Evolutionary conservation across 2,113 vertebrate species (phyloP).

Genomic region (Psammodynastes pulverulentus): DNA sequence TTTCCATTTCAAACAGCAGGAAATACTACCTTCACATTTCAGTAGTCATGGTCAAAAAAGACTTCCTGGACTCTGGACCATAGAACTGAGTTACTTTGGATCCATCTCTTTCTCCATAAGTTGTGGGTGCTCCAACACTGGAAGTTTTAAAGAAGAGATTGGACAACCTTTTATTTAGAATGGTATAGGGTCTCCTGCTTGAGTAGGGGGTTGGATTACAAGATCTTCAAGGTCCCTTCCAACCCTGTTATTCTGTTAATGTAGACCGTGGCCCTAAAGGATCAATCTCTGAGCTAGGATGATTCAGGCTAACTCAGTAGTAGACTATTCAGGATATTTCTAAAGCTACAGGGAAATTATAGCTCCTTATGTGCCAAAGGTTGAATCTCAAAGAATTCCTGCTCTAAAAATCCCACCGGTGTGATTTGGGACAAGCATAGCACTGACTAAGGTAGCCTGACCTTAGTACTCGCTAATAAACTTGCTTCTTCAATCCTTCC

Average conservation of each 20-base stretch:
- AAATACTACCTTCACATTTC: background rate
- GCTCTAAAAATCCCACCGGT: background rate
- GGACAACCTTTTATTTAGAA: background rate
- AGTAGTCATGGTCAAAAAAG: background rate
- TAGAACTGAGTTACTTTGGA: background rate
- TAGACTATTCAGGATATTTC: background rate
- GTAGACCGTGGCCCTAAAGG: background rate
- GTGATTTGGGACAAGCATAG: background rate
- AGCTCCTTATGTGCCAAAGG: background rate
- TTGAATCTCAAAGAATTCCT: background rate
- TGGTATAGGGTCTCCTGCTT: background rate
- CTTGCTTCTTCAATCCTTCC: background rate
- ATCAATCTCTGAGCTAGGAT: background rate
- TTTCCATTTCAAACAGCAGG: background rate
- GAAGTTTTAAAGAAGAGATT: background rate
- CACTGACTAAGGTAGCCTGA: background rate
- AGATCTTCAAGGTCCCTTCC: background rate
- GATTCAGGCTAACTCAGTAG: background rate
- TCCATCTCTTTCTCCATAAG: background rate
- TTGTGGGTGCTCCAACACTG: background rate
- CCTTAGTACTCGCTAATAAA: background rate
- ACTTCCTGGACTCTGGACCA: background rate
- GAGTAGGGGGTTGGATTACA: background rate
- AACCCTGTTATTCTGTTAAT: background rate
- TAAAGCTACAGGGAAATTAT: background rate